phyloP scores from a whole-genome alignment of 2,797 vertebrate species.

The Tympanoctomys barrerae region DNA sequence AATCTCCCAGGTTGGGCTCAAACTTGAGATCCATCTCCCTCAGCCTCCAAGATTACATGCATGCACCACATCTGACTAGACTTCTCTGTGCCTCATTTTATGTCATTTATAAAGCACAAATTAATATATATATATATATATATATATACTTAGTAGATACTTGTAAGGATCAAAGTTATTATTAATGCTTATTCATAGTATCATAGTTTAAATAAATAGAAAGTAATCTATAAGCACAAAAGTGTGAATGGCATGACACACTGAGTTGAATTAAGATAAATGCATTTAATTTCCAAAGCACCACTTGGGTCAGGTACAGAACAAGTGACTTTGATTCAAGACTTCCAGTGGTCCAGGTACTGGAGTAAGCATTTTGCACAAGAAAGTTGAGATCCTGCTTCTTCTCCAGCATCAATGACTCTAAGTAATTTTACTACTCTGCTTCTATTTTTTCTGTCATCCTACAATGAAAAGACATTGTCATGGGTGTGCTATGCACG shows the following conservation, averaged over 20 bases:
- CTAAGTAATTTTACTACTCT: too few relatives aligned
- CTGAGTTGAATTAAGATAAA: not conserved
- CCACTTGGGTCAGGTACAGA: too few relatives aligned
- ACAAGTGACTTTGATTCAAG: not conserved
- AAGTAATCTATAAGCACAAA: not conserved
- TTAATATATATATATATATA: too few relatives aligned
- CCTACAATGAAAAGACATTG: not conserved
- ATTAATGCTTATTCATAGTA: not conserved
- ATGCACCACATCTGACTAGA: not conserved
- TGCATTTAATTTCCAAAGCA: not conserved
- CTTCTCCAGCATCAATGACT: not conserved
- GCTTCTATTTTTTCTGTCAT: not conserved
- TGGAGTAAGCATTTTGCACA: not conserved
- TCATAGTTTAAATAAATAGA: not conserved
- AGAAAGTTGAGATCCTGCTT: too few relatives aligned
- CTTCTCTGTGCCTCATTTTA: not conserved
- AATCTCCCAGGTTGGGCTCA: not conserved
- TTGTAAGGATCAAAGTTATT: not conserved
- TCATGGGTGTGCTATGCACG: fast-evolving
- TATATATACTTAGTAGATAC: too few relatives aligned
- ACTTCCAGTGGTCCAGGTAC: too few relatives aligned
- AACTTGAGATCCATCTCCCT: not conserved
- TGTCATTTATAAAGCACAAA: too few relatives aligned
- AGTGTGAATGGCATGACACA: not conserved
- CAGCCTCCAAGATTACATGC: not conserved